phyloP scores from a whole-genome alignment of 2,797 vertebrate genomes.

The Lacerta bilineata region DNA sequence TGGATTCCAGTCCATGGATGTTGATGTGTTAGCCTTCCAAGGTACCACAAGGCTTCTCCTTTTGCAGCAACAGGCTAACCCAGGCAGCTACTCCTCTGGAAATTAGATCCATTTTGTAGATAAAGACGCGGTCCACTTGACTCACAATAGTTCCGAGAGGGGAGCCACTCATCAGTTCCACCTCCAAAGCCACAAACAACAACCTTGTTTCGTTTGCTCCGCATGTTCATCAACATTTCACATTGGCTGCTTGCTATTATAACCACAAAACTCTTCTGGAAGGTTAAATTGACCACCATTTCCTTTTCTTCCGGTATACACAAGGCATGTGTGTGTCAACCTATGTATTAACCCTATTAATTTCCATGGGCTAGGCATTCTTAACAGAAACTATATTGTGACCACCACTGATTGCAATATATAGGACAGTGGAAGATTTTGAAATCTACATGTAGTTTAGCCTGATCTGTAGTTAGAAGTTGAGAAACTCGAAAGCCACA shows the following conservation, averaged over 20 bases:
- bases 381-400: neutral
- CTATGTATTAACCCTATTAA: neutral
- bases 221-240: neutral
- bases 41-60: neutral
- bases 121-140: neutral
- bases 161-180: neutral
- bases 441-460: neutral
- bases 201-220: neutral
- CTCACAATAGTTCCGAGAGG: neutral
- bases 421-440: neutral
- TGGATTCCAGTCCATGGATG: neutral
- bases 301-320: neutral
- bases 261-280: slow-evolving; percentile 9
- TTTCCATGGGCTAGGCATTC: neutral
- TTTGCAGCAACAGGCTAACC: neutral
- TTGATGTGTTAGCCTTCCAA: neutral
- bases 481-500: slow-evolving; percentile 8
- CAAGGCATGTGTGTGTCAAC: neutral
- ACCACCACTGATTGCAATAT: neutral
- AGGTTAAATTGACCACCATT: neutral
- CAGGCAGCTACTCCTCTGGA: neutral
- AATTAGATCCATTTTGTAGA: neutral
- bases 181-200: neutral
- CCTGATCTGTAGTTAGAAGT: slow-evolving; percentile 6
- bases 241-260: neutral